Conservation (phyloP, 2,888 invertebrate species). For the Gastracanthus pulcherrimus region DNA sequence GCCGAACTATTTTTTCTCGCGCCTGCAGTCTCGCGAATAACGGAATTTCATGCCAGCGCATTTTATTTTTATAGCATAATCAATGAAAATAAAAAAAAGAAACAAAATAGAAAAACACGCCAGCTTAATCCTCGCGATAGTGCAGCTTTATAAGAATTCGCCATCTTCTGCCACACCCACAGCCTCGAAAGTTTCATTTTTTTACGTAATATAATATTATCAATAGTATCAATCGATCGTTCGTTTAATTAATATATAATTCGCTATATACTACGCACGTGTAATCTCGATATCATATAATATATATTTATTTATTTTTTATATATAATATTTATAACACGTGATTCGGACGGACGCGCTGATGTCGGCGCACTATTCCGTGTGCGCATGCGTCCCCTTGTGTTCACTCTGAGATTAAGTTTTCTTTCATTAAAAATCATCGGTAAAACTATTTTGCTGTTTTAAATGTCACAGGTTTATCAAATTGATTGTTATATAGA, state of each 20-base stretch:
- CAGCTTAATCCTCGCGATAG: not conserved
- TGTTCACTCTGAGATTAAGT: slow-evolving; percentile 25
- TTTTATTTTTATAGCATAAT: too few species aligned
- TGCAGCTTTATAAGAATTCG: slow-evolving; percentile 26
- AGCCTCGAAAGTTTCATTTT: slow-evolving; percentile 66
- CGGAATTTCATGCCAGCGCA: too few species aligned
- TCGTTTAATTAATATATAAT: slow-evolving; percentile 41
- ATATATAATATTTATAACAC: slow-evolving; percentile 62
- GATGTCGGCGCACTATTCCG: slow-evolving; percentile 30
- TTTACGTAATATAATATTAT: slow-evolving; percentile 61
- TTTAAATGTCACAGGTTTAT: too few species aligned
- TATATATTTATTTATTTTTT: slow-evolving; percentile 58
- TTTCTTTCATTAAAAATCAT: not conserved
- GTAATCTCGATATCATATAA: slow-evolving; percentile 49
- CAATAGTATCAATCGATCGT: slow-evolving; percentile 52
- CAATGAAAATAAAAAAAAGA: slow-evolving; percentile 3
- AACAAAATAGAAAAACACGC: not conserved
- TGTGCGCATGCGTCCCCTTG: slow-evolving; percentile 39
- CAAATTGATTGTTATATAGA: too few species aligned
- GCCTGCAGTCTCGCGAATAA: too few species aligned
- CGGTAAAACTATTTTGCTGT: too few species aligned
- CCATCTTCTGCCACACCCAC: slow-evolving; percentile 67
- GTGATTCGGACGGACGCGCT: slow-evolving; percentile 43
- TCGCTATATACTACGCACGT: slow-evolving; percentile 58
- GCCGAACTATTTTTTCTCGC: not conserved